Conservation (phyloP, 2,888 invertebrate genomes). For the Nowickia ferox region DNA sequence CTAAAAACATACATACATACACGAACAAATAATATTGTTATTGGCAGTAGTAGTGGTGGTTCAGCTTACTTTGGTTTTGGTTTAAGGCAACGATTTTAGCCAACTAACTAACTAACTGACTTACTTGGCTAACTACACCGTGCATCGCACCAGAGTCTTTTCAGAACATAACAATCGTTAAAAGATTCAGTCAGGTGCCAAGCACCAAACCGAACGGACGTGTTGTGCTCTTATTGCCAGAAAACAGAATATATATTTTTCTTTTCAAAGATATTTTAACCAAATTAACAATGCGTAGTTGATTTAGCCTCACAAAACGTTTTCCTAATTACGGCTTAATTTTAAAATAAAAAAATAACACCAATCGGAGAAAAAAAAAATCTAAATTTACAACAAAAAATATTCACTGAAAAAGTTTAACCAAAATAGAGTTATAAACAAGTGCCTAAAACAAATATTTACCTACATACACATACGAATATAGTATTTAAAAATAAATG, state of each 20-base stretch:
- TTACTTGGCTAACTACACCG: constrained; percentile 64
- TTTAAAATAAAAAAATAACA: constrained; percentile 25
- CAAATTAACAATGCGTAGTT: not conserved
- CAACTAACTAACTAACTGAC: constrained; percentile 67
- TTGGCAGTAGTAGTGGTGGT: constrained; percentile 46
- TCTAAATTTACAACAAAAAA: not conserved
- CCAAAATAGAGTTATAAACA: constrained; percentile 11
- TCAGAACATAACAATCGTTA: constrained; percentile 79
- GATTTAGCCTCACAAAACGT: not conserved
- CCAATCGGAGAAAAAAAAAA: constrained; percentile 14
- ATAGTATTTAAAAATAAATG: not conserved
- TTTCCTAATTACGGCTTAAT: not conserved
- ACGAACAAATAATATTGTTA: constrained; percentile 8
- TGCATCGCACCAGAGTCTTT: constrained; percentile 78
- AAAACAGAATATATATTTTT: constrained; percentile 16
- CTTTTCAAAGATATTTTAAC: constrained; percentile 2
- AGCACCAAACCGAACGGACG: constrained; percentile 83
- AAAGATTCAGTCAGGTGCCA: constrained; percentile 83
- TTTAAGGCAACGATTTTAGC: constrained; percentile 71
- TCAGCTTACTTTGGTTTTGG: constrained; percentile 69
- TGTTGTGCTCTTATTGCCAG: constrained; percentile 69
- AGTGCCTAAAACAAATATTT: constrained; percentile 42
- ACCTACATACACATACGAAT: not conserved
- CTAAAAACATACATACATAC: not conserved
- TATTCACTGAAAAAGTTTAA: constrained; percentile 1